These are phyloP conservation scores for Lingula anatina DNA, from an alignment of 2,888 invertebrate species.

Conservation along the genomic window DNA sequence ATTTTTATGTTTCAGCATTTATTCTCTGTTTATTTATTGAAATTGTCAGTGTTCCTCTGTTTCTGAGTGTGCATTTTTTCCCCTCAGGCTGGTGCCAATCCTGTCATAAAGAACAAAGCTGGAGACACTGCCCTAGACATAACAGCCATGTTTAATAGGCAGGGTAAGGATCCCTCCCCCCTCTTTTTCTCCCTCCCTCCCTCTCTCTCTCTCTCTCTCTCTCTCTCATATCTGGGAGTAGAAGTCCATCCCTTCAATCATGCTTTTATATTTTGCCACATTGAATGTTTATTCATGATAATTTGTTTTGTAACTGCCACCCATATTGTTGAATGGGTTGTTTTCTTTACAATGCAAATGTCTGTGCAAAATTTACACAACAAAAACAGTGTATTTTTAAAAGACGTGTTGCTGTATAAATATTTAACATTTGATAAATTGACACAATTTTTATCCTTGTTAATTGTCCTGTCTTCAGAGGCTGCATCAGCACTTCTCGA, in stretches of 20 bases:
- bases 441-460: too few species aligned
- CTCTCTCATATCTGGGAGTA: neutral
- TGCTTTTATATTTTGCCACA: neutral
- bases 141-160: conserved; percentile 31
- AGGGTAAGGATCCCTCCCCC: conserved; percentile 17
- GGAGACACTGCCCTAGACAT: conserved; percentile 25
- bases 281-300: neutral
- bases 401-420: too few species aligned
- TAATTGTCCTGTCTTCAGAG: too few species aligned
- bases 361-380: too few species aligned
- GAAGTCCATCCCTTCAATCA: neutral
- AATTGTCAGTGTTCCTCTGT: too few species aligned
- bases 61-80: too few species aligned
- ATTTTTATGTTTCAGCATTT: too few species aligned
- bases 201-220: neutral
- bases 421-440: too few species aligned
- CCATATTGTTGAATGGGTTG: neutral
- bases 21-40: too few species aligned
- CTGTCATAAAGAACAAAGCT: conserved; percentile 21
- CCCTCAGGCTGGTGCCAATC: conserved; percentile 22
- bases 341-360: too few species aligned
- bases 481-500: conserved; percentile 31
- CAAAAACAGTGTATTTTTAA: too few species aligned
- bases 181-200: neutral
- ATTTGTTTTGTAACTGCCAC: neutral